Conservation (phyloP, 2,797 vertebrate species). For the Etheostoma perlongum region DNA sequence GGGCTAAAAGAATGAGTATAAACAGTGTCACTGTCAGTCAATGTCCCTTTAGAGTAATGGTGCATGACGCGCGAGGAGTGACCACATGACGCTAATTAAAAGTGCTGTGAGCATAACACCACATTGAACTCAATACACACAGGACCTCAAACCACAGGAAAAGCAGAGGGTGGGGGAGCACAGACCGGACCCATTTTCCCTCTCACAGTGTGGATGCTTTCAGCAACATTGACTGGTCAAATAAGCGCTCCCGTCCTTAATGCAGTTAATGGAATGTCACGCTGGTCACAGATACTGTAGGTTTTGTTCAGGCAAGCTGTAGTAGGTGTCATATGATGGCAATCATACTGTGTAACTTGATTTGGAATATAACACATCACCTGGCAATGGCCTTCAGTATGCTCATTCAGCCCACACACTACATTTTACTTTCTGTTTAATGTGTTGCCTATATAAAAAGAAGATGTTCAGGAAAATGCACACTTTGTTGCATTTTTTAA, state of each 20-base stretch:
- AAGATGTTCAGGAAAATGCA: background rate
- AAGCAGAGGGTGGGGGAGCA: constrained; percentile 44
- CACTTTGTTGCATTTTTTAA: constrained; percentile 21
- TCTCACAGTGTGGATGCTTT: constrained; percentile 74
- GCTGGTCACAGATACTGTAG: constrained; percentile 65
- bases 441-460: constrained; percentile 6
- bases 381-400: background rate
- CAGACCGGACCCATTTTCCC: constrained; percentile 53
- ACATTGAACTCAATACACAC: constrained; percentile 75
- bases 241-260: constrained; percentile 69
- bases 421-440: constrained; percentile 6
- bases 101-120: constrained; percentile 75
- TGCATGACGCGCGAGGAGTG: constrained; percentile 79
- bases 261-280: constrained; percentile 76
- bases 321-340: constrained; percentile 62
- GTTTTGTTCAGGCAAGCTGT: constrained; percentile 62
- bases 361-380: constrained; percentile 36
- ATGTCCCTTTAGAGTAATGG: constrained; percentile 83
- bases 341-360: constrained; percentile 48
- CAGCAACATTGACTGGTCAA: constrained; percentile 81
- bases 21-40: constrained; percentile 77
- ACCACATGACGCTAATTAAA: constrained; percentile 86
- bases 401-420: background rate
- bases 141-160: constrained; percentile 67
- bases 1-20: constrained; percentile 50